phyloP scores from a whole-genome alignment of 2,888 invertebrate genomes.

The Pilophorus perplexus region DNA sequence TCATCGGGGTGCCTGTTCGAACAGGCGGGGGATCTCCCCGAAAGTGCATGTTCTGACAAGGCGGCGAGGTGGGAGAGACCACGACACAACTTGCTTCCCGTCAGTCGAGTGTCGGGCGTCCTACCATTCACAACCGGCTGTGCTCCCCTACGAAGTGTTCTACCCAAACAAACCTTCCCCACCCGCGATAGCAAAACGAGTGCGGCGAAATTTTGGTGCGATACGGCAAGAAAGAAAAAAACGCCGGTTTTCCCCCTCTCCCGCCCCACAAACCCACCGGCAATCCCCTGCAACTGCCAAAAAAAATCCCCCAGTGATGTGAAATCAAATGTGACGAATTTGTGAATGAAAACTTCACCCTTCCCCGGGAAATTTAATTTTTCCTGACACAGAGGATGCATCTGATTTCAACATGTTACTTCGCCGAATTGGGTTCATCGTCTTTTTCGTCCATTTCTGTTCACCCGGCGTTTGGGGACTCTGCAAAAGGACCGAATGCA shows the following conservation, averaged over 20 bases:
- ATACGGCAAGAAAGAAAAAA: too few species aligned
- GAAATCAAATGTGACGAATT: slow-evolving; percentile 6
- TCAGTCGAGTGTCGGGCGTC: slow-evolving; percentile 23
- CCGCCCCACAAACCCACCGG: too few species aligned
- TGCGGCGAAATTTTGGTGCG: too few species aligned
- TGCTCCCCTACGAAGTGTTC: too few species aligned
- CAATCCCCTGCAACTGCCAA: too few species aligned
- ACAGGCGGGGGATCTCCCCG: background rate
- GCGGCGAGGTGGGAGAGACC: background rate
- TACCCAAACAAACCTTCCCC: too few species aligned
- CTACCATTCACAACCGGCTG: too few species aligned
- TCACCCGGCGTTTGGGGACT: slow-evolving; percentile 32
- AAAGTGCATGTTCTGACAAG: background rate
- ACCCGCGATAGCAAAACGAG: too few species aligned
- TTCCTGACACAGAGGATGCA: slow-evolving; percentile 26
- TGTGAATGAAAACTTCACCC: background rate
- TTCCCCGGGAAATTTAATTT: background rate
- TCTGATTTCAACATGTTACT: slow-evolving; percentile 32
- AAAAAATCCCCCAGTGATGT: too few species aligned
- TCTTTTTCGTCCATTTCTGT: slow-evolving; percentile 27
- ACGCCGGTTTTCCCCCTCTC: too few species aligned
- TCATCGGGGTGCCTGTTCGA: background rate
- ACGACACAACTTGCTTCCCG: too few species aligned
- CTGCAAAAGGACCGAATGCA: slow-evolving; percentile 41
- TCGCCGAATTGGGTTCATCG: slow-evolving; percentile 35